Conservation (phyloP, 2,888 invertebrate species). For the Dasysyrphus tricinctus region DNA sequence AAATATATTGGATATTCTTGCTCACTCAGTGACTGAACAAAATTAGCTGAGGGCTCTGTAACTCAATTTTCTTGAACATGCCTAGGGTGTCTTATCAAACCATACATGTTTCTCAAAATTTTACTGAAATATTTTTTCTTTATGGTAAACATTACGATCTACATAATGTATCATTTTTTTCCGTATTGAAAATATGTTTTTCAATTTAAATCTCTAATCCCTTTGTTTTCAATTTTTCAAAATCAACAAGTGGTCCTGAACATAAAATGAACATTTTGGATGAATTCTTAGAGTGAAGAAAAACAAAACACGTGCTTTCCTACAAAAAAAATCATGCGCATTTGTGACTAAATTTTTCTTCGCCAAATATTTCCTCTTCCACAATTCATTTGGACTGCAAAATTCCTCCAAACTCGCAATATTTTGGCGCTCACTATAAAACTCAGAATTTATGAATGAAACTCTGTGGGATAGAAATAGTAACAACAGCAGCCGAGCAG, state of each 20-base stretch:
- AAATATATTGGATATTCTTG: no score
- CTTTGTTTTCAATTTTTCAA: not conserved
- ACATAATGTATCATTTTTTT: no score
- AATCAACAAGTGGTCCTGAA: conserved; percentile 46
- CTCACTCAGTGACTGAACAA: no score
- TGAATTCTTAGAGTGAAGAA: not conserved
- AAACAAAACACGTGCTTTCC: conserved; percentile 25
- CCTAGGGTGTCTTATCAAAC: no score
- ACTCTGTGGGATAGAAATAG: not conserved
- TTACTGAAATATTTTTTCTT: not conserved
- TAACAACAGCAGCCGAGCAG: no score
- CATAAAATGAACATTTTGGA: not conserved
- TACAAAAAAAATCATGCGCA: conserved; percentile 30
- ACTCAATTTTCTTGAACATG: no score
- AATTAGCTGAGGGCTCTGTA: no score
- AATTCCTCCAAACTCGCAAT: not conserved
- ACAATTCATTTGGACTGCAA: conserved; percentile 24
- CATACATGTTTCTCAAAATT: no score
- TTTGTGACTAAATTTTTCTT: not conserved
- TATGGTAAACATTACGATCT: no score
- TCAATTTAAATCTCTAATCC: not conserved
- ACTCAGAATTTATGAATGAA: conserved; percentile 25
- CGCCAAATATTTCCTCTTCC: conserved; percentile 16
- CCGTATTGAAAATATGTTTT: not conserved
- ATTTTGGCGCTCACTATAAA: conserved; percentile 18